Evolutionary conservation across 2,797 vertebrate genomes (phyloP), one percentile per base, ranked within the genome.

Genomic region (Enteromius fasciolatus): DNA sequence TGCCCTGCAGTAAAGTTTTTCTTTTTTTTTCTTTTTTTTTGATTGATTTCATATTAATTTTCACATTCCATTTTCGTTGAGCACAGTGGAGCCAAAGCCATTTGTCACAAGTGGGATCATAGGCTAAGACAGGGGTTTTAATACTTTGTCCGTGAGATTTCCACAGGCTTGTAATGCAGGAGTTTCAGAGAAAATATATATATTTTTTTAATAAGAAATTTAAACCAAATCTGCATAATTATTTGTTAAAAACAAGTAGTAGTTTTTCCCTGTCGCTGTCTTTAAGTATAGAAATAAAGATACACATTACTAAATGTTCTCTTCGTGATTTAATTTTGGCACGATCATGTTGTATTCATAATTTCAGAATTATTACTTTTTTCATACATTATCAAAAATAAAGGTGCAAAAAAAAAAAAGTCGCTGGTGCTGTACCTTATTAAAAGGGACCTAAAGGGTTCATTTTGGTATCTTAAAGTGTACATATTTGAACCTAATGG

Each of bases 1-100:
- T 72, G 25, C 25, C 69, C 25, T 70, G 39, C 14, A 46, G n/a
- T 25, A 6, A 12, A 25, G 12, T 15, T 28, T 44, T 41, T 69
- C 11, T 50, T 48, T 48, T 17, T 48, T 48, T 5, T 33, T 4
- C 11, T 44, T 44, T 44, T 44, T 11, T 12, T 12, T 67, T 73
- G 70, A 52, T 73, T 52, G 70, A 73, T 73, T 73, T 73, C 17
- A 52, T 52, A n/a, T 36, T 52, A 20, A 73, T 73, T 73, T 73
- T 73, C 70, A 73, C 28, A 73, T 52, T 52, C 10, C 69, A 11
- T 73, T 73, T n/a, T 33, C 28, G 50, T 75, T n/a, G 31, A 57
- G 50, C 72, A 39, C 23, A 75, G 2, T 39, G 52, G 72, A 39
- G 72, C 52, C 73, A 75, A 72, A 48, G 4, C 36, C 67, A 72